Evolutionary conservation across 2,797 vertebrate species (phyloP).

Genomic region (Sebastes steindachneri): DNA sequence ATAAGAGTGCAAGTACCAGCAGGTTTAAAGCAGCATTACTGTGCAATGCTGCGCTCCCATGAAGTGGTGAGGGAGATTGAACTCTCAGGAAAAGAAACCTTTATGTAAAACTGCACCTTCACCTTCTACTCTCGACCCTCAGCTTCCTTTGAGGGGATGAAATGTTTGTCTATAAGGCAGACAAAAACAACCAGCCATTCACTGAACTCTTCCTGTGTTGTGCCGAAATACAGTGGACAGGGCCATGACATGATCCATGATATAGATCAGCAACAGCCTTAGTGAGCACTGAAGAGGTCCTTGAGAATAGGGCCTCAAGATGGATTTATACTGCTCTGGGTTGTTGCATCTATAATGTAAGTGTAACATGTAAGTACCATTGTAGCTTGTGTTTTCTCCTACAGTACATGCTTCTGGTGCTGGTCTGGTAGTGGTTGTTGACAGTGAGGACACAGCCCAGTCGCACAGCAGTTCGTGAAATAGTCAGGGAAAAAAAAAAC

Average conservation of each 20-base stretch:
- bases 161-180: constrained; percentile 16
- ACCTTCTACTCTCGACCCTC: constrained; percentile 2
- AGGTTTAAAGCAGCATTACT: neutral
- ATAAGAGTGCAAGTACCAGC: neutral
- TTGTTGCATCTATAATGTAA: neutral
- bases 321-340: neutral
- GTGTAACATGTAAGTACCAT: neutral
- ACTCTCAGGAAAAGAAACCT: constrained; percentile 22
- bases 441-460: neutral
- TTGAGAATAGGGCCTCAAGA: neutral
- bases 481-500: no score
- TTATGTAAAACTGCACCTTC: constrained; percentile 17
- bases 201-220: neutral
- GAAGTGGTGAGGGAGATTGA: constrained; percentile 10
- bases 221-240: neutral
- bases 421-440: neutral
- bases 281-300: neutral
- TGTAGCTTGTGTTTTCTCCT: neutral
- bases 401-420: neutral
- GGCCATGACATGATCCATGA: neutral
- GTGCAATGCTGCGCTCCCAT: neutral
- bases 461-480: no score
- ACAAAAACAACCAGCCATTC: constrained; percentile 2
- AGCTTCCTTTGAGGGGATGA: neutral
- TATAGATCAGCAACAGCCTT: neutral